These are phyloP conservation scores for Sinella curviseta DNA, from an alignment of 1,140 invertebrate species.

Conservation along the genomic window DNA sequence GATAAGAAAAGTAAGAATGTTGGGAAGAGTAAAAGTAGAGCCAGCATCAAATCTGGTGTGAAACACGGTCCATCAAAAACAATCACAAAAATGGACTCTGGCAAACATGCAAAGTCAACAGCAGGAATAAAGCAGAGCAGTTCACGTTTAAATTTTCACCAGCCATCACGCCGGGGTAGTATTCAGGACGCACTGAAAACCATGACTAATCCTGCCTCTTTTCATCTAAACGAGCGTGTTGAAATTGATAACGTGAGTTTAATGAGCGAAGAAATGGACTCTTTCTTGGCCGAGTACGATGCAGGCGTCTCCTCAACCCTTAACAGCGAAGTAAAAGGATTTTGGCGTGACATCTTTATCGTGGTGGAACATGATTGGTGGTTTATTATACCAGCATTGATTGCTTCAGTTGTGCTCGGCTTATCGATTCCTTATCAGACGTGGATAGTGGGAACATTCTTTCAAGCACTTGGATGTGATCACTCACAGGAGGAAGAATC, in stretches of 20 bases:
- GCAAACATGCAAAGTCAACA: too few relatives aligned
- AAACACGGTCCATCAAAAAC: too few relatives aligned
- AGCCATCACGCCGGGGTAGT: too few relatives aligned
- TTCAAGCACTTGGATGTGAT: neutral
- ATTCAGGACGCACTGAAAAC: too few relatives aligned
- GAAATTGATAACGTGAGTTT: neutral
- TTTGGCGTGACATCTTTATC: neutral
- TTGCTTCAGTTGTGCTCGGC: neutral
- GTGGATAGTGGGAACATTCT: neutral
- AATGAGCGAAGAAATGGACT: neutral
- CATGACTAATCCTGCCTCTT: too few relatives aligned
- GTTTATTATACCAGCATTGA: neutral
- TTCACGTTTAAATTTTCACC: too few relatives aligned
- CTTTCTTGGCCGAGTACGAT: neutral
- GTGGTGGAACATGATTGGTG: neutral
- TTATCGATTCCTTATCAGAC: neutral
- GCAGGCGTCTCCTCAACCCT: neutral
- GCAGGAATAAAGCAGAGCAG: too few relatives aligned
- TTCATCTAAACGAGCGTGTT: neutral
- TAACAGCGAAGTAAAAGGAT: neutral
- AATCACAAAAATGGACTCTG: too few relatives aligned
- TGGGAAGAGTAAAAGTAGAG: too few relatives aligned
- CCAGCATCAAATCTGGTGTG: too few relatives aligned
- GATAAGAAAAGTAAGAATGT: too few relatives aligned
- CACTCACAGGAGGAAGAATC: neutral